Evolutionary conservation across 2,113 vertebrate genomes (phyloP).

Genomic region (Zapus hudsonius): DNA sequence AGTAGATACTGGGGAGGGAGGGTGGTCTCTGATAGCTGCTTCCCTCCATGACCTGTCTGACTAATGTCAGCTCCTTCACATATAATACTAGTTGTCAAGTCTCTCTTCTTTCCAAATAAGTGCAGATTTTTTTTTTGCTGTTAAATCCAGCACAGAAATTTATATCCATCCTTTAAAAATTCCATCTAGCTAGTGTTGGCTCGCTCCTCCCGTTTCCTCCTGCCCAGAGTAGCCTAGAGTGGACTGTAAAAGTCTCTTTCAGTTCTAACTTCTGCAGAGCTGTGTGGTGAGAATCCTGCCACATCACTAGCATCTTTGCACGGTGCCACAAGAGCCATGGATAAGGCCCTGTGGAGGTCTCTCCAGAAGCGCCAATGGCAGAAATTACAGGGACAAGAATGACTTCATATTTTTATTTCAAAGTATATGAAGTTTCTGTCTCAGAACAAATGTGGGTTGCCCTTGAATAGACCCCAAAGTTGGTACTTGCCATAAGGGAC

Average conservation of each 20-base stretch:
- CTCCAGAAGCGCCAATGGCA: fast-evolving
- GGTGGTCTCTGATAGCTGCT: too few species aligned
- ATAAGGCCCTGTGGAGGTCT: fast-evolving
- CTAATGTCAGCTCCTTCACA: not conserved
- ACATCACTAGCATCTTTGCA: fast-evolving
- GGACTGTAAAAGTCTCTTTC: fast-evolving
- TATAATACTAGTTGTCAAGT: too few species aligned
- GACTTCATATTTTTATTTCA: not conserved
- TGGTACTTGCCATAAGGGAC: too few species aligned
- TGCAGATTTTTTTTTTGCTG: not conserved
- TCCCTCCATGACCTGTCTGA: not conserved
- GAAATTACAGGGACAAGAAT: not conserved
- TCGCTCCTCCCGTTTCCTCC: not conserved
- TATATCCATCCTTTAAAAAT: not conserved
- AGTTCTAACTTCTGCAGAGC: fast-evolving
- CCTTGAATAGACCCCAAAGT: fast-evolving
- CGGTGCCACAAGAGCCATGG: fast-evolving
- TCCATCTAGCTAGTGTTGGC: not conserved
- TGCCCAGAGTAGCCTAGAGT: fast-evolving
- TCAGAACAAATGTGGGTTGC: not conserved
- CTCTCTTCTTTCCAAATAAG: not conserved
- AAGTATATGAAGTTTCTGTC: not conserved
- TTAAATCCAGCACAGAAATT: not conserved
- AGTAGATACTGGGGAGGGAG: fast-evolving
- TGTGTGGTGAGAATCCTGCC: fast-evolving